Conservation (phyloP, 2,888 invertebrate genomes). For the Adela reaumurella region DNA sequence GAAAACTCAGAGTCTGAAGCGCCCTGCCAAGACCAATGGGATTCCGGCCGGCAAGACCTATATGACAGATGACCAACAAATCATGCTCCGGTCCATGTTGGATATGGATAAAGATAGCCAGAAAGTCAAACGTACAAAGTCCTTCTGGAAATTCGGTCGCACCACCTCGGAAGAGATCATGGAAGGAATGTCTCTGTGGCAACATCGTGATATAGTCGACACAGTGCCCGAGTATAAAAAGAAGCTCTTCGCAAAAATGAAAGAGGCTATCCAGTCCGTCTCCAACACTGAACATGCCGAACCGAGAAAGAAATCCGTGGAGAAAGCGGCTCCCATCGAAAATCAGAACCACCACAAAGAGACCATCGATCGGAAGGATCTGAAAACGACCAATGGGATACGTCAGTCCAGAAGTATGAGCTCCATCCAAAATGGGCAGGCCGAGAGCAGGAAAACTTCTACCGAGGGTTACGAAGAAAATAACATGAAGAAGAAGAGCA, state of each 20-base stretch:
- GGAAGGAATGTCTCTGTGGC: conserved; percentile 85
- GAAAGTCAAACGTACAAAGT: conserved; percentile 75
- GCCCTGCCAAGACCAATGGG: conserved; percentile 32
- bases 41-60: conserved; percentile 38
- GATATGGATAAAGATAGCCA: conserved; percentile 60
- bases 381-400: conserved; percentile 38
- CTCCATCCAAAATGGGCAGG: conserved; percentile 43
- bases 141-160: conserved; percentile 81
- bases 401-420: conserved; percentile 47
- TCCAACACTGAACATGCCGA: conserved; percentile 42
- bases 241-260: conserved; percentile 42
- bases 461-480: conserved; percentile 28
- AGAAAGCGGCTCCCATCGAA: conserved; percentile 24
- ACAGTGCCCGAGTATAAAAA: conserved; percentile 57
- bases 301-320: conserved; percentile 26
- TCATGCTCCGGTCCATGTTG: conserved; percentile 45
- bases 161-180: conserved; percentile 70
- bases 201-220: conserved; percentile 78
- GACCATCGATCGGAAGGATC: conserved; percentile 46
- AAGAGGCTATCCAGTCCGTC: conserved; percentile 40
- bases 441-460: conserved; percentile 27
- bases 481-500: conserved; percentile 40
- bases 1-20: conserved; percentile 47
- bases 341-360: conserved; percentile 30
- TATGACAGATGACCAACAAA: conserved; percentile 54